Evolutionary conservation across 2,888 invertebrate species (phyloP).

Genomic region (Diarsia mendica): DNA sequence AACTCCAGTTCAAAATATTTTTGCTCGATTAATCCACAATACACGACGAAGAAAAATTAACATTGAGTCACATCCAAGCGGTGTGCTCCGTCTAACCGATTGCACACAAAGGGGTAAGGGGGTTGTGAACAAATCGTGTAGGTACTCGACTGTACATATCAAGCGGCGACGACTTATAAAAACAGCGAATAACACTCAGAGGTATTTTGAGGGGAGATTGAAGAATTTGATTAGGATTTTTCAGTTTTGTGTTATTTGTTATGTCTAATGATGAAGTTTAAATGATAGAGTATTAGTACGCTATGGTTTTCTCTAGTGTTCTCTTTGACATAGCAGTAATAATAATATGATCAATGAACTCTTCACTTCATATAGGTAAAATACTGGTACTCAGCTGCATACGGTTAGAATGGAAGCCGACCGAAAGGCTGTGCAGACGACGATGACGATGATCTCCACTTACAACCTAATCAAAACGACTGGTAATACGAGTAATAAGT

Average conservation of each 20-base stretch:
- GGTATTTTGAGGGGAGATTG: slow-evolving; percentile 66
- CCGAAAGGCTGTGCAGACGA: no score
- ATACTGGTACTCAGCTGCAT: no score
- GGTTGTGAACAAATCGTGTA: slow-evolving; percentile 75
- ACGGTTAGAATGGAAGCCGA: no score
- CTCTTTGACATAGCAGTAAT: not conserved
- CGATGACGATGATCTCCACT: no score
- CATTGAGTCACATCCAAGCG: slow-evolving; percentile 60
- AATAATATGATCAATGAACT: no score
- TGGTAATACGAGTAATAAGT: no score
- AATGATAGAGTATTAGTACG: not conserved
- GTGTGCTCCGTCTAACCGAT: slow-evolving; percentile 70
- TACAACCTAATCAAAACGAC: no score
- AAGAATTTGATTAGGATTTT: slow-evolving; percentile 54
- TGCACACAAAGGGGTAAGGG: slow-evolving; percentile 79
- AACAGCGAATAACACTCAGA: slow-evolving; percentile 72
- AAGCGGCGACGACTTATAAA: slow-evolving; percentile 66
- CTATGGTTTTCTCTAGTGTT: not conserved
- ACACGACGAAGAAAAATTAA: slow-evolving; percentile 68
- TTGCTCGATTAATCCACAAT: slow-evolving; percentile 64
- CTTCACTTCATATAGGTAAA: no score
- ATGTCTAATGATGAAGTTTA: not conserved
- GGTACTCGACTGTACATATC: slow-evolving; percentile 83
- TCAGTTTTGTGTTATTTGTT: slow-evolving; percentile 25
- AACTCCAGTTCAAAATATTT: slow-evolving; percentile 15